These are phyloP conservation scores for Tachycineta bicolor DNA, from an alignment of 2,113 vertebrate species.

Conservation along the genomic window DNA sequence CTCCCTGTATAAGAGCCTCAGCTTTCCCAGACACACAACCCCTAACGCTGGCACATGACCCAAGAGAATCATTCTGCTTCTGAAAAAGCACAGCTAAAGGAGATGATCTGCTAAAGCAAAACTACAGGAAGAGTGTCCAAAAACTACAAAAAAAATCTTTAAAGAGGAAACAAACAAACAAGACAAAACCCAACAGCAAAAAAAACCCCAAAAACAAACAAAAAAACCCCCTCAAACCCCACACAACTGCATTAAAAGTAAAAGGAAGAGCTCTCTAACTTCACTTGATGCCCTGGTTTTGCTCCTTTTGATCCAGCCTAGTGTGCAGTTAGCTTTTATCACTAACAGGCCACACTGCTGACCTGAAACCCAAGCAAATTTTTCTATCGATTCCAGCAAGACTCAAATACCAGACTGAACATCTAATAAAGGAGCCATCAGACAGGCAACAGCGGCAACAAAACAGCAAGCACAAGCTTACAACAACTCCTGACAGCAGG, in stretches of 20 bases:
- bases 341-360: neutral
- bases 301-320: constrained; percentile 4
- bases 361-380: constrained; percentile 46
- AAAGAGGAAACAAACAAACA: neutral
- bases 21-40: neutral
- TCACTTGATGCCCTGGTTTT: neutral
- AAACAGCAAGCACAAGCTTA: neutral
- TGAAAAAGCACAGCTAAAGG: neutral
- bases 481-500: neutral
- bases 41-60: neutral
- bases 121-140: neutral
- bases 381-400: constrained; percentile 31
- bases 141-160: neutral
- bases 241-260: neutral
- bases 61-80: neutral
- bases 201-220: no score
- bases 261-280: neutral
- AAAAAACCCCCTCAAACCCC: no score
- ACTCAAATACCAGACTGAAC: constrained; percentile 21
- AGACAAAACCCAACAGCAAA: no score
- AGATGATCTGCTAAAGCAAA: neutral
- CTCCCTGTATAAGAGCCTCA: neutral
- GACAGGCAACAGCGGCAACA: neutral
- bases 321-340: constrained; percentile 6
- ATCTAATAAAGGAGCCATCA: constrained; percentile 19